These are phyloP conservation scores for Entosphenus tridentatus DNA, from an alignment of 2,113 vertebrate species.

Conservation along the genomic window DNA sequence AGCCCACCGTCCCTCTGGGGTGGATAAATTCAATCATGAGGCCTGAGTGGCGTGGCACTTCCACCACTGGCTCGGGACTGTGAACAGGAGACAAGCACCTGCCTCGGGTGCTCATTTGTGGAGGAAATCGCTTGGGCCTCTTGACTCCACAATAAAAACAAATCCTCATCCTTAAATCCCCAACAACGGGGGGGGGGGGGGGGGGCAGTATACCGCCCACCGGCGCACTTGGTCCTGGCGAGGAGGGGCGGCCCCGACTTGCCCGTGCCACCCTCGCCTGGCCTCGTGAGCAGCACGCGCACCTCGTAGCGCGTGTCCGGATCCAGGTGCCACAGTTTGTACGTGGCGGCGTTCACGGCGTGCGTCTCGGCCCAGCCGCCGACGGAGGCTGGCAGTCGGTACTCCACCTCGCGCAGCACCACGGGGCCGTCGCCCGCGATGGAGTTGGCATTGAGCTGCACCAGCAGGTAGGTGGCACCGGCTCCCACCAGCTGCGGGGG, in stretches of 20 bases:
- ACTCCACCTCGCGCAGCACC: conserved; percentile 86
- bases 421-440: conserved; percentile 94
- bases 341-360: conserved; percentile 75
- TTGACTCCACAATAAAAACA: too few relatives aligned
- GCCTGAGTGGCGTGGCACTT: too few relatives aligned
- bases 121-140: too few relatives aligned
- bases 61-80: too few relatives aligned
- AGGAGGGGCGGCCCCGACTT: conserved; percentile 67
- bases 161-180: too few relatives aligned
- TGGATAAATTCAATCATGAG: too few relatives aligned
- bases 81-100: too few relatives aligned
- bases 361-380: conserved; percentile 90
- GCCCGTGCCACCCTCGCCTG: conserved; percentile 76
- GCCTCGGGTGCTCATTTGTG: too few relatives aligned
- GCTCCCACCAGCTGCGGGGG: conserved; percentile 77
- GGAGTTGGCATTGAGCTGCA: conserved; percentile 90
- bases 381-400: conserved; percentile 55
- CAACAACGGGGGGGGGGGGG: too few relatives aligned
- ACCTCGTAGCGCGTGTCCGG: conserved; percentile 93
- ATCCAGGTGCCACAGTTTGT: conserved; percentile 92
- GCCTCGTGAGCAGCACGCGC: conserved; percentile 66
- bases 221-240: conserved; percentile 90
- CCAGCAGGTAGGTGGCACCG: conserved; percentile 75
- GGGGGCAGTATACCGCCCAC: conserved; percentile 21
- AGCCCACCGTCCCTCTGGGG: too few relatives aligned